Conservation (phyloP, 2,797 vertebrate species). For the Crenichthys baileyi region DNA sequence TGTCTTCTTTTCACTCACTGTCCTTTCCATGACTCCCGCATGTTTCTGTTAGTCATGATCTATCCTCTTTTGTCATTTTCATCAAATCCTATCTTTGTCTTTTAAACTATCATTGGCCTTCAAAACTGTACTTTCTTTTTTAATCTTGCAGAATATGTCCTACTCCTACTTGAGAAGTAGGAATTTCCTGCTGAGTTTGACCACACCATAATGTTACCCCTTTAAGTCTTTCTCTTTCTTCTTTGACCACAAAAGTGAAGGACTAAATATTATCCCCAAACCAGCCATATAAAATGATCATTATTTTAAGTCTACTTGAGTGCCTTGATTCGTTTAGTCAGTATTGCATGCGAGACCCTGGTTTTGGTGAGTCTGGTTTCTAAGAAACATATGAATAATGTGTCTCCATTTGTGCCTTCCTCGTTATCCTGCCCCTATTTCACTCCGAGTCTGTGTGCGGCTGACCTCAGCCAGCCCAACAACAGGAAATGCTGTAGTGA, state of each 20-base stretch:
- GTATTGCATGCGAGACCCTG: not conserved
- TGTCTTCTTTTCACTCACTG: slow-evolving; percentile 43
- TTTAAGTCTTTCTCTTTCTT: slow-evolving; percentile 10
- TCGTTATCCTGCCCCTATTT: slow-evolving; percentile 16
- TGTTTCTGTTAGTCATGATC: slow-evolving; percentile 42
- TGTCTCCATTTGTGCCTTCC: slow-evolving; percentile 3
- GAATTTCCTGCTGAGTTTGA: slow-evolving; percentile 16
- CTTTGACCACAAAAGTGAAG: slow-evolving; percentile 6
- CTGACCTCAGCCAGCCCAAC: slow-evolving; percentile 27
- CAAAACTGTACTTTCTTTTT: slow-evolving; percentile 6
- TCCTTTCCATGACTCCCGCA: slow-evolving; percentile 62
- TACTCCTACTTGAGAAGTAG: slow-evolving; percentile 9
- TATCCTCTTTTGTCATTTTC: slow-evolving; percentile 5
- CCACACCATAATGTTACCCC: slow-evolving; percentile 12
- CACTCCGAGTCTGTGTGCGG: not conserved
- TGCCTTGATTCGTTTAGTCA: slow-evolving; percentile 3
- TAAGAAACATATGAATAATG: slow-evolving; percentile 8
- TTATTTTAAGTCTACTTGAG: slow-evolving; percentile 9
- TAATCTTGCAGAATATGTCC: slow-evolving; percentile 5
- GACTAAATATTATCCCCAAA: not conserved
- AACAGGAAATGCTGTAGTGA: slow-evolving; percentile 37
- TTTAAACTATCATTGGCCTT: slow-evolving; percentile 20
- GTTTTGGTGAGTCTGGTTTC: slow-evolving; percentile 7
- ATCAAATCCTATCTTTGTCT: slow-evolving; percentile 19
- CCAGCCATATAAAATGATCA: not conserved